Evolutionary conservation across 2,797 vertebrate genomes (phyloP), one percentile per base, ranked within the genome.

Genomic region (Botia almorhae): DNA sequence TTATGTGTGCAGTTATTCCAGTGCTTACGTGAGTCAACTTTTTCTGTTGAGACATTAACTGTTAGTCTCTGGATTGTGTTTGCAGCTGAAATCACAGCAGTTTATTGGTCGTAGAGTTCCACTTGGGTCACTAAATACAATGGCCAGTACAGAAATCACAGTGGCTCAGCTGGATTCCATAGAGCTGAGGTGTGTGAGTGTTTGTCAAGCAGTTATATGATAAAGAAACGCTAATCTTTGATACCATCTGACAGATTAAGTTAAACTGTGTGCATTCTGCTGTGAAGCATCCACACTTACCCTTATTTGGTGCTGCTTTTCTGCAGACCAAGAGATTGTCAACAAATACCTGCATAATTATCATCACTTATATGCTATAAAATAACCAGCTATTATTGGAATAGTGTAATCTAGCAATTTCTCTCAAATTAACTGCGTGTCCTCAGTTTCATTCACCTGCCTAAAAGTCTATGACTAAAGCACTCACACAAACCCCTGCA

Each of bases 1-100:
- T 58, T 64, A 71, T 29, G 61, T 51, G 19, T 79, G 58, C 77
- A 79, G 69, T n/a, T 79, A 79, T 79, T 72, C 14, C 76, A 53
- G 8, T 61, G 67, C 12, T 70, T 48, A 51, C 17, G 7, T 43
- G 12, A 73, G 19, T 51, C 12, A 29, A 55, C 36, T 16, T 61
- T 33, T 21, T 58, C 63, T 74, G 12, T 74, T 67, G 69, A 73
- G 60, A 65, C 36, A 67, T 33, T 80, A 7, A 69, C 53, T 0
- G 8, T 43, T 33, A 61, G 26, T 17, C 56, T 71, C 53, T 78
- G 29, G 26, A 14, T 11, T 70, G 56, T 70, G 67, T 50, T 51
- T 63, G 63, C 68, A 71, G n/a, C 48, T 48, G 26, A 60, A 64
- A 33, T 55, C 29, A 12, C 43, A 51, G 51, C 10, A 51, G 5